Evolutionary conservation across 2,113 vertebrate species (phyloP).

Genomic region (Lagopus muta): DNA sequence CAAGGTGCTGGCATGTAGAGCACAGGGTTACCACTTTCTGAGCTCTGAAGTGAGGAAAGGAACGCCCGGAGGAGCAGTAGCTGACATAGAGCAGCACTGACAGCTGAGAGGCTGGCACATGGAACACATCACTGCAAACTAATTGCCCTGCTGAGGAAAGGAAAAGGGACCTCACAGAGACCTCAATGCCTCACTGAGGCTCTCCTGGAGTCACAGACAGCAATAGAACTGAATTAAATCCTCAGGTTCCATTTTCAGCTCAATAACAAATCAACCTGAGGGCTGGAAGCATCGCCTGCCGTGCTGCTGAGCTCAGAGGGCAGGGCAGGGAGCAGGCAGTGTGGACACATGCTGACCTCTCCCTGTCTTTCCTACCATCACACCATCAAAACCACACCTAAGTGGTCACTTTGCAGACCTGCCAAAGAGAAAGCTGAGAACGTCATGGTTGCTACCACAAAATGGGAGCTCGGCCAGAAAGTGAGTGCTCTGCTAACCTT

Average conservation of each 20-base stretch:
- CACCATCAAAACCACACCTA: neutral
- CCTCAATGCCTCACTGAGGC: neutral
- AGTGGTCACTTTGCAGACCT: neutral
- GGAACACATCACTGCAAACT: neutral
- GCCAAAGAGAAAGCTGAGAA: conserved; percentile 33
- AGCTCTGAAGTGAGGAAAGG: neutral
- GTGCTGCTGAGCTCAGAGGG: neutral
- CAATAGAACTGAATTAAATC: neutral
- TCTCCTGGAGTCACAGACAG: neutral
- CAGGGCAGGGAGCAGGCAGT: neutral
- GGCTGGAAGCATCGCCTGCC: neutral
- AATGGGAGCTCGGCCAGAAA: conserved; percentile 13
- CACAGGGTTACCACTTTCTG: neutral
- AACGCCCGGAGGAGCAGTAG: neutral
- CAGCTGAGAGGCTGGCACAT: neutral
- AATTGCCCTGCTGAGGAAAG: conserved; percentile 6
- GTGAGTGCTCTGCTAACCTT: conserved; percentile 39
- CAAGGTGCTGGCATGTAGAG: neutral
- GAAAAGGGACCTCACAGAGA: conserved; percentile 13
- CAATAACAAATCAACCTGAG: neutral
- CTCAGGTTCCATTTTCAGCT: neutral
- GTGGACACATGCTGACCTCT: neutral
- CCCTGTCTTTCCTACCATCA: neutral
- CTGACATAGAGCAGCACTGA: neutral
- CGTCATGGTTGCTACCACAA: conserved; percentile 38